Evolutionary conservation across 2,113 vertebrate species (phyloP), one percentile per base, ranked within the genome.

Genomic region (Leptobrachium ailaonicum): DNA sequence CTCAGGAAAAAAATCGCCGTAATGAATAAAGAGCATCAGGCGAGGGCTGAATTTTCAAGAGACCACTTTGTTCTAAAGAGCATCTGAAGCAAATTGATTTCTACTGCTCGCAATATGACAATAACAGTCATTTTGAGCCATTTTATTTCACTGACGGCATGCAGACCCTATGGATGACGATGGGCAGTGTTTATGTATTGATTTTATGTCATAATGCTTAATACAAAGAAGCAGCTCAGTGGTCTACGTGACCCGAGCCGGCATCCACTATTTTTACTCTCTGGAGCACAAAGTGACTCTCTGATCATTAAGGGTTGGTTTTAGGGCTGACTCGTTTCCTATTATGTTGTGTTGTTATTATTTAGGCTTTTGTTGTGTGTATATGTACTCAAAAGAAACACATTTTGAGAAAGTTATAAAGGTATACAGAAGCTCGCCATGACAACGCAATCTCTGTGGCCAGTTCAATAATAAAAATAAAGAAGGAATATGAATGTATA

Each of bases 21-120:
- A 50, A 50, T 50, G 47, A 50, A 50, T 4, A 8, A 50, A 50
- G 47, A 50, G 47, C 47, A 50, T 50, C 47, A 50, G 4, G 8
- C 8, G 47, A 50, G 47, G 4, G 8, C 47, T 32, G 8, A 50
- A 50, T 50, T 4, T 50, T 50, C 47, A 50, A 50, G 47, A 50
- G 47, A 50, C 47, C 47, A 40, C 63, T 67, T 67, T 54, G 74
- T 54, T 41, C 58, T 77, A 77, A 68, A 69, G 64, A 68, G 40
- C 75, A 77, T 77, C 41, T 11, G 53, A 13, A 12, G n/a, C 66
- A 43, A 12, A 74, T 80, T 80, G 78, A 80, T 80, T 80, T 73
- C 63, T 62, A 74, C 62, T 41, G 66, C 47, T 20, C 8, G 40
- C 62, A n/a, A 8, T 67, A 60, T 68, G 73, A 20, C 62, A 58